A percentile compares a stretch with the other conserved stretches of the same genome.
Conservation (phyloP, 2,113 vertebrate genomes). For the Dolichallabes microphthalmus region DNA sequence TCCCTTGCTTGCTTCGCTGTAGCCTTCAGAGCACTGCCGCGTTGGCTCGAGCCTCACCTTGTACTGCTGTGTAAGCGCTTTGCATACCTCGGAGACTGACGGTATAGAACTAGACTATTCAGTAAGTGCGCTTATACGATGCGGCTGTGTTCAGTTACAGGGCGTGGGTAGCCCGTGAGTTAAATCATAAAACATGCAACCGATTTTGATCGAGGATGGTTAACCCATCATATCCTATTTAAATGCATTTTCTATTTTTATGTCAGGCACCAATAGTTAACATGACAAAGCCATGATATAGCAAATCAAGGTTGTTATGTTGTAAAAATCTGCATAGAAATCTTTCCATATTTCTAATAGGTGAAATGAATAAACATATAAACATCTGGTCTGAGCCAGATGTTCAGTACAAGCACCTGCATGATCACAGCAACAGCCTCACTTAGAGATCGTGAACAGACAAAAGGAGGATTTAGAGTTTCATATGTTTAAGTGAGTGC, state of each 20-base stretch:
- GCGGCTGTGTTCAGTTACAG: not conserved
- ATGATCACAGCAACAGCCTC: not conserved
- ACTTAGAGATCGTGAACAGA: not conserved
- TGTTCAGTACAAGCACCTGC: not conserved
- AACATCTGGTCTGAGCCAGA: not conserved
- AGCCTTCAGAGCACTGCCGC: conserved; percentile 3
- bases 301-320: not conserved
- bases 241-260: not conserved
- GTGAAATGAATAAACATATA: not conserved
- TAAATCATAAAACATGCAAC: not conserved
- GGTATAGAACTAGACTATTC: not conserved
- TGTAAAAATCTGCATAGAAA: not conserved
- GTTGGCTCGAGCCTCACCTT: not conserved
- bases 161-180: not conserved
- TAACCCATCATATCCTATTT: not conserved
- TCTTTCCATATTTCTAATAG: not conserved
- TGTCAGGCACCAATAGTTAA: not conserved
- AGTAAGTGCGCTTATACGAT: not conserved
- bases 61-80: conserved; percentile 16
- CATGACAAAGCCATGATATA: not conserved
- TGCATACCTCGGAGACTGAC: not conserved
- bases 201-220: not conserved
- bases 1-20: not conserved
- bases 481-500: not conserved
- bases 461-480: not conserved